phyloP scores from a whole-genome alignment of 2,113 vertebrate genomes.

The Amphilophus citrinellus region DNA sequence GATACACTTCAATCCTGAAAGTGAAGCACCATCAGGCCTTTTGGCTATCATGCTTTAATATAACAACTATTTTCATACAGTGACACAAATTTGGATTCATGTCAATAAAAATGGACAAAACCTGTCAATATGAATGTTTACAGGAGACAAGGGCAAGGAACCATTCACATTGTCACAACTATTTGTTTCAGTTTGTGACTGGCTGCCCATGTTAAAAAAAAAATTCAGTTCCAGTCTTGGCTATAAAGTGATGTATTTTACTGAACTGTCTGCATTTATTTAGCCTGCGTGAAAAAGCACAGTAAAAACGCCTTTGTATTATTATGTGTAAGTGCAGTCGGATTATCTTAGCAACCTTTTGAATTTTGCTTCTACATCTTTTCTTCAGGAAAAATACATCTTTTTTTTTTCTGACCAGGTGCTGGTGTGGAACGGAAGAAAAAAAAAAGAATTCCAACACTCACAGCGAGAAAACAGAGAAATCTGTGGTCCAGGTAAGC shows the following conservation, averaged over 20 bases:
- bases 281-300: neutral
- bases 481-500: constrained; percentile 22
- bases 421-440: neutral
- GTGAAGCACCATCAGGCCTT: neutral
- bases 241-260: neutral
- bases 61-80: neutral
- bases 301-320: neutral
- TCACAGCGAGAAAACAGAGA: neutral
- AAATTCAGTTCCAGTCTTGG: neutral
- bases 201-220: too few relatives aligned
- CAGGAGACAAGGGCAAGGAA: neutral
- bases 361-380: neutral
- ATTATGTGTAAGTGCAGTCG: neutral
- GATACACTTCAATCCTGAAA: neutral
- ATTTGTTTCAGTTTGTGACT: neutral
- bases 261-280: neutral
- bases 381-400: neutral
- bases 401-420: too few relatives aligned
- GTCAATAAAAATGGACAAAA: neutral
- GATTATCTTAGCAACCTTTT: too few relatives aligned
- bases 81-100: neutral
- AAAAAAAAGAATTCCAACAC: constrained; percentile 9
- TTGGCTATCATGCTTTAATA: neutral
- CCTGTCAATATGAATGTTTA: neutral
- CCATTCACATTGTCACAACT: neutral